These are phyloP conservation scores for Magallana ariakensis DNA, from an alignment of 1,140 invertebrate species.

Conservation along the genomic window DNA sequence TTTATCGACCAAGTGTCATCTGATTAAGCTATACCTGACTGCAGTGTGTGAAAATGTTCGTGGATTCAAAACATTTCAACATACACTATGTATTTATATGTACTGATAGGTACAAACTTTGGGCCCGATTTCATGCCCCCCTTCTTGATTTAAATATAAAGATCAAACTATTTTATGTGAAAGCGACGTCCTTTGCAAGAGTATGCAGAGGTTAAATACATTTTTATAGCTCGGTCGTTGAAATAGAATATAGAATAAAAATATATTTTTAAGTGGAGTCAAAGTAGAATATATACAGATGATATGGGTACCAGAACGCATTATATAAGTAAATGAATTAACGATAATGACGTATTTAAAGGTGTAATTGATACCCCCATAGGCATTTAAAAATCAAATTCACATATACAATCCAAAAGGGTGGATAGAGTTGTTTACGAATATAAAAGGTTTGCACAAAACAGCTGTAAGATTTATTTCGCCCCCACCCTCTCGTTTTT, in stretches of 20 bases:
- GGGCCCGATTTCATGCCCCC: not conserved
- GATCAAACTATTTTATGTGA: not conserved
- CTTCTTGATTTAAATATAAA: not conserved
- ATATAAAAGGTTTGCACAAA: too few species aligned
- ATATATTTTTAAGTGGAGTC: not conserved
- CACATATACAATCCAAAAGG: too few species aligned
- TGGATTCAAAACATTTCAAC: not conserved
- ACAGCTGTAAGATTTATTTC: too few species aligned
- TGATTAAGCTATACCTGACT: not conserved
- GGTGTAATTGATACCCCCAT: too few species aligned
- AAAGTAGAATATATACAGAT: not conserved
- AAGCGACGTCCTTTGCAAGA: not conserved
- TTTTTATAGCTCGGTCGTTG: not conserved
- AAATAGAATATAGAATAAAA: too few species aligned
- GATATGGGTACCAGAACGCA: too few species aligned
- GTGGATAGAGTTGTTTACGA: too few species aligned
- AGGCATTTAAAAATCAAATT: too few species aligned
- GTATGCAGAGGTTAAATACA: not conserved
- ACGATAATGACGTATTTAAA: too few species aligned
- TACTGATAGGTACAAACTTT: not conserved
- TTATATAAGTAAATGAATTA: too few species aligned
- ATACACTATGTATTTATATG: too few species aligned
- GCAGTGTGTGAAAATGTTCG: constrained; percentile 5
- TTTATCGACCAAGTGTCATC: not conserved
- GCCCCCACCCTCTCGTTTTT: too few species aligned